Conservation (phyloP, 2,888 invertebrate genomes). For the Lydus trimaculatus region DNA sequence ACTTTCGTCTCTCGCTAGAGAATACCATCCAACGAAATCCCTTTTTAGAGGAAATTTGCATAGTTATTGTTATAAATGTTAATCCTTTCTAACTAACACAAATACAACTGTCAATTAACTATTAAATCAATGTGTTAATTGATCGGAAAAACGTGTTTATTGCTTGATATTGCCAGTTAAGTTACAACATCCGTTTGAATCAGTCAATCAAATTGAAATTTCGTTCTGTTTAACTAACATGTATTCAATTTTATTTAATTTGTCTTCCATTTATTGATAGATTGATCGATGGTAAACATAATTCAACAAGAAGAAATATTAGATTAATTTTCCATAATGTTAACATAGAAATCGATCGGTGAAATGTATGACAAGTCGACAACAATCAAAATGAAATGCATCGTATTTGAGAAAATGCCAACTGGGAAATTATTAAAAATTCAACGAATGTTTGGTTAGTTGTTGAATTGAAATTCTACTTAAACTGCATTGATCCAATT, state of each 20-base stretch:
- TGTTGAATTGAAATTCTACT: neutral
- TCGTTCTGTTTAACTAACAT: neutral
- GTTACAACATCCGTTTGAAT: neutral
- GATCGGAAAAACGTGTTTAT: neutral
- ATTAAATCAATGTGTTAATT: constrained; percentile 4
- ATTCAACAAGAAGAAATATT: neutral
- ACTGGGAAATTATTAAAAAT: neutral
- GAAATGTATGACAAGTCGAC: neutral
- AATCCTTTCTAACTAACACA: neutral
- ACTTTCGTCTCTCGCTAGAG: neutral
- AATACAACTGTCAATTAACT: neutral
- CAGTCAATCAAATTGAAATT: constrained; percentile 1
- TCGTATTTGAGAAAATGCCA: neutral
- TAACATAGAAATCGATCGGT: neutral
- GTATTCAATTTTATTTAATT: neutral
- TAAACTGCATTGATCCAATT: neutral
- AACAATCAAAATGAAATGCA: neutral
- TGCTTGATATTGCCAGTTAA: neutral
- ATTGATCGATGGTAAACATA: neutral
- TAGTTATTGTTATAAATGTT: constrained; percentile 17
- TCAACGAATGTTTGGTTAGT: neutral
- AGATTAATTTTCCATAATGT: neutral
- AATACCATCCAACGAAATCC: neutral
- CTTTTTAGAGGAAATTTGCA: constrained; percentile 12
- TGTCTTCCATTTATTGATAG: neutral